A percentile compares a stretch with the other conserved stretches of the same genome.
Conservation (phyloP, 2,888 invertebrate genomes). For the Germaria angustata region DNA sequence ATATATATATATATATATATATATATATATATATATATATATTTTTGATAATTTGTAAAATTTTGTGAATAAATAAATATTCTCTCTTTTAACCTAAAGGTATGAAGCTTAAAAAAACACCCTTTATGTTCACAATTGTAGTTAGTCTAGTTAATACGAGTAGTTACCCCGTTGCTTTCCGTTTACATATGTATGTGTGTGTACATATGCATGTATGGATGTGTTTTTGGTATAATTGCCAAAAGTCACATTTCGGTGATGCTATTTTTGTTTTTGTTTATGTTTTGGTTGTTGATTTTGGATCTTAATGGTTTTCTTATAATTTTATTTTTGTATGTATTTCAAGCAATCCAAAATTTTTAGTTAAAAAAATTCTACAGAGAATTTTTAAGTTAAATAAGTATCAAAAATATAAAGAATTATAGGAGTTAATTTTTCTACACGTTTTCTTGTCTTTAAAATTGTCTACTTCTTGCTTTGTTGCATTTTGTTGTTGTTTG, state of each 20-base stretch:
- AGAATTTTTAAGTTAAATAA: background rate
- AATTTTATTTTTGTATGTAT: background rate
- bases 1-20: no score
- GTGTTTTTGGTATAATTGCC: conserved; percentile 38
- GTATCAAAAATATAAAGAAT: conserved; percentile 20
- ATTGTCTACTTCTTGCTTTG: conserved; percentile 58
- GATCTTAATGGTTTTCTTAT: background rate
- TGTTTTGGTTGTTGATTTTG: conserved; percentile 17
- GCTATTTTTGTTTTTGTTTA: conserved; percentile 19
- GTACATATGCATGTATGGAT: background rate
- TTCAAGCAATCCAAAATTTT: background rate
- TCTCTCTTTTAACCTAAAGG: no score
- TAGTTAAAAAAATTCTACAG: conserved; percentile 10
- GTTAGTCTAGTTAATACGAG: background rate
- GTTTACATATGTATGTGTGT: background rate
- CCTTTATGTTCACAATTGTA: no score
- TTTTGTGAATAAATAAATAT: no score
- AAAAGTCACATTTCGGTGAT: conserved; percentile 48
- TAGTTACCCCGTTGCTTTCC: background rate
- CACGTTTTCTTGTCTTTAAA: conserved; percentile 32
- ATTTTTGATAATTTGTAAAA: no score
- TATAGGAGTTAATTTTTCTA: conserved; percentile 49
- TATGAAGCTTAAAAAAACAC: no score
- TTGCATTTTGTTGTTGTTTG: conserved; percentile 58
- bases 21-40: no score